These are phyloP conservation scores for Larimichthys polyactis DNA, from an alignment of 2,113 vertebrate genomes.

Conservation along the genomic window DNA sequence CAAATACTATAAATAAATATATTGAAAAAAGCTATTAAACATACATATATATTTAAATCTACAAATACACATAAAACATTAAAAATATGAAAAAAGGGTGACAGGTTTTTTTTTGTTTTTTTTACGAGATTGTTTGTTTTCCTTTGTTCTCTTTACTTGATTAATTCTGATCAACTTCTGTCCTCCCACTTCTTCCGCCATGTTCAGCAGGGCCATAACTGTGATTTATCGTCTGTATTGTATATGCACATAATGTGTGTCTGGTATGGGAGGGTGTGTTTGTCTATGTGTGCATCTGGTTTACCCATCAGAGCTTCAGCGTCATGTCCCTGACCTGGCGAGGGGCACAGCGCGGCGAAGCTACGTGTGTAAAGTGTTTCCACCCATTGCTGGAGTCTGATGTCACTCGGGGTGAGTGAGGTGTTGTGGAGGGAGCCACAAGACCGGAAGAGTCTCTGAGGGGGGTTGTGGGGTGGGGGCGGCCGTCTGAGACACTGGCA, in stretches of 20 bases:
- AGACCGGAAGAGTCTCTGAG: neutral
- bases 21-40: neutral
- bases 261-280: conserved; percentile 41
- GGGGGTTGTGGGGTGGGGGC: neutral
- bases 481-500: conserved; percentile 17
- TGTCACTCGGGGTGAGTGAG: conserved; percentile 54
- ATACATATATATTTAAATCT: neutral
- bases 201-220: neutral
- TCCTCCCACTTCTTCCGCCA: conserved; percentile 30
- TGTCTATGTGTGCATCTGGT: conserved; percentile 73
- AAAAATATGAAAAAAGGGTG: neutral
- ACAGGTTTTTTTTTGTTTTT: neutral
- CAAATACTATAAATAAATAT: neutral
- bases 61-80: neutral
- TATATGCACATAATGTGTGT: conserved; percentile 25
- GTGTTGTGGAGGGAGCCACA: conserved; percentile 1
- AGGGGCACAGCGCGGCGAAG: conserved; percentile 38
- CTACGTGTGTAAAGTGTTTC: conserved; percentile 67
- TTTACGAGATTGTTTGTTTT: neutral
- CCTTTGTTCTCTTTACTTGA: neutral
- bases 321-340: conserved; percentile 54
- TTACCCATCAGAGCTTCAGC: conserved; percentile 71
- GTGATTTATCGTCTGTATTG: conserved; percentile 21
- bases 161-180: neutral
- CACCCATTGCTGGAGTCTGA: conserved; percentile 64